A percentile compares a stretch with the other conserved stretches of the same genome.
These are phyloP conservation scores for Hemibagrus guttatus DNA, from an alignment of 2,797 vertebrate genomes.

Conservation along the genomic window DNA sequence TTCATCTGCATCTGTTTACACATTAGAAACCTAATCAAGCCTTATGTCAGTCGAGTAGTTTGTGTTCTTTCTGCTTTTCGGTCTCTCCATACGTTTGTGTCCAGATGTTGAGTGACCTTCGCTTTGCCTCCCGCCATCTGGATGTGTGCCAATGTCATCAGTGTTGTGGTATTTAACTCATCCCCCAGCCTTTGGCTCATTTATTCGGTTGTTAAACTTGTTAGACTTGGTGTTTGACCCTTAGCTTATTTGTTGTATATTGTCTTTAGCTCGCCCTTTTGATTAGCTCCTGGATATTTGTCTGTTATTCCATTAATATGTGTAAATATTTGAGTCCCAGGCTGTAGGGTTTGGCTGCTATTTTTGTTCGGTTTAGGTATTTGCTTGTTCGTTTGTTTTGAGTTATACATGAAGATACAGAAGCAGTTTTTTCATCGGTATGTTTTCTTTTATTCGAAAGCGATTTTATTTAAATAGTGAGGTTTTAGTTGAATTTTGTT, in stretches of 20 bases:
- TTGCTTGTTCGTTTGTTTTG: background rate
- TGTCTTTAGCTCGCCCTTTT: background rate
- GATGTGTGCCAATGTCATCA: background rate
- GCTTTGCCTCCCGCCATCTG: background rate
- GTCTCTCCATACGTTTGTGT: background rate
- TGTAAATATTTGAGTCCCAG: background rate
- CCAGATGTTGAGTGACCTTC: background rate
- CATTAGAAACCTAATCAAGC: background rate
- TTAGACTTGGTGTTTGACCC: too few relatives aligned
- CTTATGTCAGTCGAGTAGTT: background rate
- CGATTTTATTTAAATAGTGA: too few relatives aligned
- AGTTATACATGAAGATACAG: background rate
- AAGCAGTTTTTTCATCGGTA: background rate
- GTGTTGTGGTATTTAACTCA: background rate
- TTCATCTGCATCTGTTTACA: background rate
- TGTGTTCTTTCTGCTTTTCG: background rate
- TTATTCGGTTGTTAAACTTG: background rate
- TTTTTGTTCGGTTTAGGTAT: background rate
- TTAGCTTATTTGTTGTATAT: background rate
- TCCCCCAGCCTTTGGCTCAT: background rate
- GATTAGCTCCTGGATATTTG: background rate
- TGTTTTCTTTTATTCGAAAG: background rate
- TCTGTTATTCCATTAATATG: background rate
- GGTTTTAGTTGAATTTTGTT: background rate
- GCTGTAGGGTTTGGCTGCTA: background rate